Conservation (phyloP, 2,797 vertebrate genomes). For the Coendou prehensilis region DNA sequence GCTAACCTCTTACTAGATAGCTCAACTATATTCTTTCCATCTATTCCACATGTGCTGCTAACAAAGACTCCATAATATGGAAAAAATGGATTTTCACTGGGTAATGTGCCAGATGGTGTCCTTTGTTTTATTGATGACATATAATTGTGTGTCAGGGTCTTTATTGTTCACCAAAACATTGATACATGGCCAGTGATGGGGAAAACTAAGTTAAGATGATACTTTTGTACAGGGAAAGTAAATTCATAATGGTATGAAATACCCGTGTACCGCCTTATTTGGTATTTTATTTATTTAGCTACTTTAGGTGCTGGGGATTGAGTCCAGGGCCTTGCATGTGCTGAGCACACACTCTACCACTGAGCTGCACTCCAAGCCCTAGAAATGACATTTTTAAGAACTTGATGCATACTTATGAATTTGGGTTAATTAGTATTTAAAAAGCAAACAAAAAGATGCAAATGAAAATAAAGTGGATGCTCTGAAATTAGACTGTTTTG, state of each 20-base stretch:
- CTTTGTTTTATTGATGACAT: constrained; percentile 18
- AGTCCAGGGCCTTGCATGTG: not conserved
- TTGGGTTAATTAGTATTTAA: not conserved
- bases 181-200: not conserved
- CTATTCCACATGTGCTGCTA: constrained; percentile 39
- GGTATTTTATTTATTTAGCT: not conserved
- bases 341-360: not conserved
- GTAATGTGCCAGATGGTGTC: constrained; percentile 62
- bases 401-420: not conserved
- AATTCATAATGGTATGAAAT: constrained; percentile 19
- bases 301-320: not conserved
- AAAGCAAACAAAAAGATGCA: constrained; percentile 5
- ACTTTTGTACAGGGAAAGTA: not conserved
- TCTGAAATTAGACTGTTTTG: not conserved
- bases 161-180: constrained; percentile 40
- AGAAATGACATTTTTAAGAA: not conserved
- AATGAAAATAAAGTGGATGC: constrained; percentile 24
- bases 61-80: constrained; percentile 64
- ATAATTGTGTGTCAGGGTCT: not conserved
- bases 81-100: constrained; percentile 77
- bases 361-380: not conserved
- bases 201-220: constrained; percentile 30
- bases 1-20: not conserved
- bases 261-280: not conserved
- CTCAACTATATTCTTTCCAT: constrained; percentile 69